Base-by-base conservation (phyloP, 1,140 invertebrate species). In the Achroia grisella region DNA sequence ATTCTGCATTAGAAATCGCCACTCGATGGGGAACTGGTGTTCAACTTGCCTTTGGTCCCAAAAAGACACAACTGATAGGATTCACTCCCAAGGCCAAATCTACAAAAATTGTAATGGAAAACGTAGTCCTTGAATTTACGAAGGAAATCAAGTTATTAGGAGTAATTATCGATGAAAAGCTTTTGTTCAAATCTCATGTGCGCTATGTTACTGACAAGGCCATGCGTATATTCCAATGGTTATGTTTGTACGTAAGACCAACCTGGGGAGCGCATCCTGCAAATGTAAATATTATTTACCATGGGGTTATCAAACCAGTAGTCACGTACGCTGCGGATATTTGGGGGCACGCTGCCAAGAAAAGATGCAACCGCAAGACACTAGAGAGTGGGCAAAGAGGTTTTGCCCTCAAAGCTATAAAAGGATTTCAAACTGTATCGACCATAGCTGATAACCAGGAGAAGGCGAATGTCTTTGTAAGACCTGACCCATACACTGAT, bases 181-280 rank as follows among this genome's bases (percentile, higher is more conserved):
- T n/a, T n/a, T n/a, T n/a, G n/a, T n/a, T n/a, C n/a, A n/a, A 0
- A 54, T n/a, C n/a, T n/a, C n/a, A n/a, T n/a, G n/a, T n/a, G n/a
- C n/a, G 60, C 1, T 29, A 59, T 0, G 51, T 55, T 2, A 40
- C 59, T 0, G 60, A 63, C 15, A 15, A 51, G 8, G 50, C 6
- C 29, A 55, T 1, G 28, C 39, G 0, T 63, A 56, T 9, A 30
- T 9, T 0, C n/a, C 15, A 1, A 52, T 59, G 10, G 13, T 52
- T 0, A 23, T 37, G n/a, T 36, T 50, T 23, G 10, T 45, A 39
- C 17, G 2, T 23, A 15, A 39, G 17, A 23, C 14, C 4, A 28
- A 5, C 2, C 27, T 5, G 28, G 10, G 3, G 8, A 4, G 4
- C 6, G 31, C 9, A 10, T 8, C 0, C 36, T 46, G 9, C 6